Base-by-base conservation (phyloP, 1,140 invertebrate genomes). In the Sarcophaga bullata region DNA sequence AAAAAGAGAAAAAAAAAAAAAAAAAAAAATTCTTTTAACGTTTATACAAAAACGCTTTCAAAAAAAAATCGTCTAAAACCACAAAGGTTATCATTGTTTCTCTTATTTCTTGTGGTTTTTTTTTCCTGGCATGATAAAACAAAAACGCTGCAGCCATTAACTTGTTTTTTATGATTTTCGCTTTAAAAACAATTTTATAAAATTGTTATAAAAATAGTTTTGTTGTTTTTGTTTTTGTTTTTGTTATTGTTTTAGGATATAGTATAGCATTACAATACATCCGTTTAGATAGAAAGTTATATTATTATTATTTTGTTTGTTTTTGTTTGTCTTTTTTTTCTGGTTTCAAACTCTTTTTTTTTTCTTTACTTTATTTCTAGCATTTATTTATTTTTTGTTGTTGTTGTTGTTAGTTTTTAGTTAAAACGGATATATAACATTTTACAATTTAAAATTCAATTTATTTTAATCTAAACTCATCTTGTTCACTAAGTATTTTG, bases 391-490 rank as follows among this genome's bases (percentile, higher is more conserved):
- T 11, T 54, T 54, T 54, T 10, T 10, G 2, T 15, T 15, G 1
- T 54, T 54, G 15, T 54, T 54, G 9, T 54, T 54, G 52, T 54
- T 54, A 5, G 11, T 75, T 47, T 48, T n/a, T 48, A 13, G 73
- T 46, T 48, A 75, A 52, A 50, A 50, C 75, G 75, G 75, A 78
- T 78, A 50, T 78, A 78, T 78, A 78, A 49, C 48, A 50, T 78
- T 78, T n/a, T 78, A 78, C 75, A 52, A 68, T 78, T 78, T 78
- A 78, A 76, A 78, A 78, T 78, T 78, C 48, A 78, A 78, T 78
- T 78, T 78, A 78, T 78, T 78, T 78, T 78, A 78, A 78, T 78
- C 48, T 76, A 76, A 17, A 48, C 73, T 78, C 8, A 50, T 11
- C 75, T 50, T 52, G 11, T 19, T 19, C n/a, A 76, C 73, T 76